Percentiles rank a stretch among this genome's conserved stretches.
These are phyloP conservation scores for Sciurus vulgaris DNA, from an alignment of 2,797 vertebrate genomes.

Conservation along the genomic window DNA sequence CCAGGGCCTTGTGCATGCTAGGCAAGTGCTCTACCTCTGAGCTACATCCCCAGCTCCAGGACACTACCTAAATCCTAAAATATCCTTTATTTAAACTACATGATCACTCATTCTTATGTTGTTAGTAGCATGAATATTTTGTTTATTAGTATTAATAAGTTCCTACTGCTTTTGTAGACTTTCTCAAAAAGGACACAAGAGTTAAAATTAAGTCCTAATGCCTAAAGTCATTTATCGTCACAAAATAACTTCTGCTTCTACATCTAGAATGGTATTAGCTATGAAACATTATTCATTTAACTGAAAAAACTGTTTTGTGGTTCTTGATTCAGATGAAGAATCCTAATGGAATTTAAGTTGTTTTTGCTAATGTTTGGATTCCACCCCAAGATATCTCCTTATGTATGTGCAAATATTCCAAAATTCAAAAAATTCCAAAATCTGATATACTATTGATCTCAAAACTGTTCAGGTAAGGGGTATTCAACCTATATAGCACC, in stretches of 20 bases:
- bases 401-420: neutral
- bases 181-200: neutral
- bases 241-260: neutral
- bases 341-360: conserved; percentile 26
- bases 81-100: conserved; percentile 2
- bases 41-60: neutral
- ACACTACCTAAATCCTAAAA: conserved; percentile 35
- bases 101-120: neutral
- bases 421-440: neutral
- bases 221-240: neutral
- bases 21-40: no score
- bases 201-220: neutral
- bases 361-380: conserved; percentile 11
- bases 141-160: conserved; percentile 4
- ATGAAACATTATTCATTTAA: neutral
- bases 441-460: neutral
- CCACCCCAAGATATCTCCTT: neutral
- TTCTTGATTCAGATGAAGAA: conserved; percentile 34
- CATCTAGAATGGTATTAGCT: neutral
- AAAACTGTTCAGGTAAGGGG: neutral
- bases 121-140: conserved; percentile 54
- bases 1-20: no score
- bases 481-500: neutral
- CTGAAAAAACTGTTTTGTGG: conserved; percentile 23
- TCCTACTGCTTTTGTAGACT: neutral